These are phyloP conservation scores for Ellobium chinense DNA, from an alignment of 2,888 invertebrate species.

Conservation along the genomic window DNA sequence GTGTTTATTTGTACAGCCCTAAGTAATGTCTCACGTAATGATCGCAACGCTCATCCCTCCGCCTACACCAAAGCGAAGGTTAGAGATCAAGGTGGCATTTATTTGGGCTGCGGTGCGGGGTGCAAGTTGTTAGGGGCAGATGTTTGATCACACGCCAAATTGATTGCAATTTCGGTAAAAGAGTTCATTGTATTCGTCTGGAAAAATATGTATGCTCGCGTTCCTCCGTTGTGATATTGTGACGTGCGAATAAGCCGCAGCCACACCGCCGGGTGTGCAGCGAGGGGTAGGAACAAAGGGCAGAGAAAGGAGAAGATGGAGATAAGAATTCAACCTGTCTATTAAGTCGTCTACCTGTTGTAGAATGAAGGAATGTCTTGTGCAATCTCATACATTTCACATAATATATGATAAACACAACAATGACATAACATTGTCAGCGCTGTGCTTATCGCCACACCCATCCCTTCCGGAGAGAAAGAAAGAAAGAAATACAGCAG, in stretches of 20 bases:
- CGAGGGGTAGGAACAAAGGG: too few species aligned
- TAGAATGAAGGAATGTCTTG: too few species aligned
- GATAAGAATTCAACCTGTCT: too few species aligned
- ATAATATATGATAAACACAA: too few species aligned
- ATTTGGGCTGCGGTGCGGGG: background rate
- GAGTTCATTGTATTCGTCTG: background rate
- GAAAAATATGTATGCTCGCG: background rate
- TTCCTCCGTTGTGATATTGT: background rate
- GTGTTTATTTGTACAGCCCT: conserved; percentile 25
- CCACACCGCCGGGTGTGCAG: background rate
- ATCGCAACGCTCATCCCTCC: background rate
- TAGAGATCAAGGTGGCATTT: background rate
- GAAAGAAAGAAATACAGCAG: too few species aligned
- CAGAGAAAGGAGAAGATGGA: too few species aligned
- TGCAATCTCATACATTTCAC: too few species aligned
- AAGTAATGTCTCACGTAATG: background rate
- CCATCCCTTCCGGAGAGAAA: too few species aligned
- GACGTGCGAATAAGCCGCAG: background rate
- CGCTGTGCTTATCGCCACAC: too few species aligned
- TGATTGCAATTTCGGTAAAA: conserved; percentile 12
- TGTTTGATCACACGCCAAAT: conserved; percentile 22
- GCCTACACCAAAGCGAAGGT: background rate
- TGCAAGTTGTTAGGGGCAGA: conserved; percentile 11
- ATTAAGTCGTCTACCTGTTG: too few species aligned
- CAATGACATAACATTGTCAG: too few species aligned